phyloP scores from a whole-genome alignment of 2,113 vertebrate species.

The Cardinalis cardinalis region DNA sequence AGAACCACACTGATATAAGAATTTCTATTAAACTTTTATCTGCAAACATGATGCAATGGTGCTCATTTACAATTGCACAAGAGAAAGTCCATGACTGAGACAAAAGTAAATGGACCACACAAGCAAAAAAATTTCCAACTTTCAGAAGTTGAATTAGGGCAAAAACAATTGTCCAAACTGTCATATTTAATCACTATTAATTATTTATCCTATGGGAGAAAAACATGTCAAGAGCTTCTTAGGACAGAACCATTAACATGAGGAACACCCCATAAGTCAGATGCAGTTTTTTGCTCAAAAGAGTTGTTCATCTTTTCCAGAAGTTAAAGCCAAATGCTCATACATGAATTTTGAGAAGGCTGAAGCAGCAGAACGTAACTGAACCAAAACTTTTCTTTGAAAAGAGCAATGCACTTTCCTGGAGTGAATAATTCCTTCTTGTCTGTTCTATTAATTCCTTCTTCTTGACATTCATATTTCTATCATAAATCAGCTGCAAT shows the following conservation, averaged over 20 bases:
- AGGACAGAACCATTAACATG: not conserved
- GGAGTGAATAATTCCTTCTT: not conserved
- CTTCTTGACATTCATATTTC: not conserved
- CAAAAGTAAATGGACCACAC: not conserved
- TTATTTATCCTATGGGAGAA: not conserved
- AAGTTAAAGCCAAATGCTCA: slow-evolving; percentile 6
- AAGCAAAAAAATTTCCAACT: not conserved
- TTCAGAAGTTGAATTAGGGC: not conserved
- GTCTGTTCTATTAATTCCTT: not conserved
- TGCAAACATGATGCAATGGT: not conserved
- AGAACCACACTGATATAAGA: not conserved
- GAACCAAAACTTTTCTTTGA: not conserved
- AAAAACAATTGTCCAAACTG: not conserved
- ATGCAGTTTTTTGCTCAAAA: not conserved
- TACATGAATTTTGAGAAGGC: not conserved
- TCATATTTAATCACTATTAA: not conserved
- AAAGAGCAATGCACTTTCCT: not conserved
- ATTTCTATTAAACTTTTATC: not conserved
- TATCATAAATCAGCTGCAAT: slow-evolving; percentile 14
- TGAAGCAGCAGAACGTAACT: not conserved
- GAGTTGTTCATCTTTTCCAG: not conserved
- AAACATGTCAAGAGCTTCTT: not conserved
- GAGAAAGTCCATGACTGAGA: not conserved
- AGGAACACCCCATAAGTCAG: not conserved
- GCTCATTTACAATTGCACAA: not conserved